Conservation (phyloP, 2,888 invertebrate species). For the Cerastoderma edule region DNA sequence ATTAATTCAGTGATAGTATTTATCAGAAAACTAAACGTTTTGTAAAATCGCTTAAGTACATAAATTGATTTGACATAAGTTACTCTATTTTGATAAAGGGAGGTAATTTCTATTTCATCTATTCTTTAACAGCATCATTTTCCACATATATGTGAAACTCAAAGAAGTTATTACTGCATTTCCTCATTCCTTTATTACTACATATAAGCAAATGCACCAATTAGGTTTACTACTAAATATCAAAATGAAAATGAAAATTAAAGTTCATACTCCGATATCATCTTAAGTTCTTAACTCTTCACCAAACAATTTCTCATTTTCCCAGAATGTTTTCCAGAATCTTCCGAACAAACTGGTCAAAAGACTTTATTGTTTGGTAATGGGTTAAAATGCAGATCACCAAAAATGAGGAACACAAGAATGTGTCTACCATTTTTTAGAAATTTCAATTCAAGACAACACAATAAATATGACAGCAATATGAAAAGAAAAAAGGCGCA, state of each 20-base stretch:
- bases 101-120: too few species aligned
- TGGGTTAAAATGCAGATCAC: neutral
- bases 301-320: slow-evolving; percentile 3
- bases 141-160: too few species aligned
- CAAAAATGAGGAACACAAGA: neutral
- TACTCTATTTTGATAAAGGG: too few species aligned
- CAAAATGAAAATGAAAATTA: neutral
- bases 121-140: too few species aligned
- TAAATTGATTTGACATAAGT: too few species aligned
- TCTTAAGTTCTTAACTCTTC: neutral
- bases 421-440: neutral
- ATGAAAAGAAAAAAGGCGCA: neutral
- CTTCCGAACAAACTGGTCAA: neutral
- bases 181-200: neutral
- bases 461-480: neutral
- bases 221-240: neutral
- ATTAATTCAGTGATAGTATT: too few species aligned
- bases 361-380: neutral
- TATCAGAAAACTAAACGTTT: too few species aligned
- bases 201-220: neutral
- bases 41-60: too few species aligned
- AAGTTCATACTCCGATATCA: neutral
- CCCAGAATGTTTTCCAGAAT: neutral
- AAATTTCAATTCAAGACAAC: neutral
- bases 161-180: neutral